Evolutionary conservation across 2,797 vertebrate species (phyloP).

Genomic region (Poecile montanus): DNA sequence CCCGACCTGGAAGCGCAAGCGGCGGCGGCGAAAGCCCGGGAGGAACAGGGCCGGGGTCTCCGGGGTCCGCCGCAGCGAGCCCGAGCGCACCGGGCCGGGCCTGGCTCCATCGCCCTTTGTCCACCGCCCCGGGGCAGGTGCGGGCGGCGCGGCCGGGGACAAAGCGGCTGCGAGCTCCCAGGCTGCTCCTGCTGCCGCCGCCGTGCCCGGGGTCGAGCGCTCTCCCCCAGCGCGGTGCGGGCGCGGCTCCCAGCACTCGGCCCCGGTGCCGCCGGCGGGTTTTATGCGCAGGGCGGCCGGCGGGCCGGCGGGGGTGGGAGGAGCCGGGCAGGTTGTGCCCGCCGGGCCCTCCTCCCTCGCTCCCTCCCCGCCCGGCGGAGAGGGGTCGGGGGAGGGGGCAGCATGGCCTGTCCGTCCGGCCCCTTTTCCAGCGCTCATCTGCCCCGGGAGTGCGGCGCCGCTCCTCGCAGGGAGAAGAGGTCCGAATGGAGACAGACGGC

Average conservation of each 20-base stretch:
- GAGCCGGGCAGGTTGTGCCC: slow-evolving; percentile 76
- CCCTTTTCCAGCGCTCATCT: slow-evolving; percentile 77
- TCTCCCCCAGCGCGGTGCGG: not conserved
- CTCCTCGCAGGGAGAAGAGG: slow-evolving; percentile 73
- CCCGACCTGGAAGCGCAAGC: not conserved
- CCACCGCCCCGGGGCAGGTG: slow-evolving; percentile 34
- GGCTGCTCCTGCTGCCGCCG: not conserved
- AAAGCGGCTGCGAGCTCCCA: not conserved
- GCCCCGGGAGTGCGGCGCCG: slow-evolving; percentile 79
- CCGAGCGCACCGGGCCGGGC: not conserved
- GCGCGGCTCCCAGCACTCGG: not conserved
- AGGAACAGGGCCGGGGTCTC: not conserved
- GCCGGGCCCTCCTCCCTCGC: slow-evolving; percentile 76
- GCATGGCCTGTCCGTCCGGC: slow-evolving; percentile 82
- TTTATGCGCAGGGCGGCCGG: slow-evolving; percentile 56
- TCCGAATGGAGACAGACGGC: slow-evolving; percentile 95
- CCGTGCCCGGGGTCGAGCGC: not conserved
- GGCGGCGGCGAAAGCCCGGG: not conserved
- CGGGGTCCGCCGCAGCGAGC: not conserved
- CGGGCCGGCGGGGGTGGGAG: slow-evolving; percentile 74
- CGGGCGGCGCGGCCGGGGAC: not conserved
- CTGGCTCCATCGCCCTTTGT: not conserved
- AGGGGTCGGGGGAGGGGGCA: slow-evolving; percentile 84
- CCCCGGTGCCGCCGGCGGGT: slow-evolving; percentile 11
- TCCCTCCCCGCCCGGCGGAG: slow-evolving; percentile 76